Base-by-base conservation (phyloP, 53 echinoderm and acorn worm genomes). In the Arbacia lixula region DNA sequence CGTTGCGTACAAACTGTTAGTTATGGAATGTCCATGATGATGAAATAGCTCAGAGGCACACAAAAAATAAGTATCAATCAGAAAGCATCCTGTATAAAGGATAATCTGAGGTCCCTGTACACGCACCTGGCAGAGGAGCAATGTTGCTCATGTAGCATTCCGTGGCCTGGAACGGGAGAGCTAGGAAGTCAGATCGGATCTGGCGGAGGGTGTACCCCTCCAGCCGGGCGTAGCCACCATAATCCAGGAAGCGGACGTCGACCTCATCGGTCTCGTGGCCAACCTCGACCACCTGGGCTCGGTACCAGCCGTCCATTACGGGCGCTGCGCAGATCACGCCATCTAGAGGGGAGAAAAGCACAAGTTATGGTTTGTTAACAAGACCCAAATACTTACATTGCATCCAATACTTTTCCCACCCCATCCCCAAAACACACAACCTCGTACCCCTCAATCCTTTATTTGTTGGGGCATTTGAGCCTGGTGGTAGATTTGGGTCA, bases 251-350 rank as follows among this genome's bases (percentile, higher is more conserved):
- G 33, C 89, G 83, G 26, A 98, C 71, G 43, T 94, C 94, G 20
- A 92, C 92, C 57, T 98, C 99, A 21, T 98, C 92, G 29, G 94
- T 88, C 65, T 94, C 99, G 0, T 90, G 86, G 84, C 85, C 83
- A 61, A 92, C 41, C 49, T 92, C 92, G 26, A 98, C 85, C 9
- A 98, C 72, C 76, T 98, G 94, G 61, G 99, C 99, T 14, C 99
- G 71, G 56, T 94, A 98, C 99, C 99, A 98, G 76, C 94, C 90
- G 32, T 92, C 91, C 88, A 92, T 90, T 26, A 98, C 87, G 21
- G 92, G 94, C 1, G 93, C 99, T 12, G 92, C 94, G 68, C 99
- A 98, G 42, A 94, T 94, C 9, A 94, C 89, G 49, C 99, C 99
- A 60, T 84, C 99, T 98, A 80, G 3, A 58, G 54, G 31, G 3